A percentile compares a stretch with the other conserved stretches of the same genome.
phyloP scores from a whole-genome alignment of 2,888 invertebrate species.

The Hypsopygia costalis region DNA sequence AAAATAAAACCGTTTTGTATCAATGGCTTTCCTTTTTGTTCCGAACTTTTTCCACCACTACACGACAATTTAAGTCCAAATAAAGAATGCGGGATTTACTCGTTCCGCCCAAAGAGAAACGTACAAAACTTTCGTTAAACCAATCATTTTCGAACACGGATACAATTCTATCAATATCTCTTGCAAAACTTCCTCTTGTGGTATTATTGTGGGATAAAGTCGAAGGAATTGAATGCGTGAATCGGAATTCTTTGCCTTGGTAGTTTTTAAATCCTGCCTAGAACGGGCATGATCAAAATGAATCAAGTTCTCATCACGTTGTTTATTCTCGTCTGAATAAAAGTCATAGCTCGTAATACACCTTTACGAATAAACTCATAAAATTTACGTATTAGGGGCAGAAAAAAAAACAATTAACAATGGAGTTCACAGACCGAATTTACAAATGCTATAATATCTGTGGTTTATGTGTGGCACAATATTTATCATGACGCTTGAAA shows the following conservation, averaged over 20 bases:
- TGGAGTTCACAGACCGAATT: no score
- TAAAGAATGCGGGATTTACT: conserved; percentile 7
- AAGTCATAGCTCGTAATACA: no score
- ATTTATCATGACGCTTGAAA: no score
- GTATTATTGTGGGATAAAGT: conserved; percentile 14
- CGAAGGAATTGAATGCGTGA: conserved; percentile 10
- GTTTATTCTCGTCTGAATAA: no score
- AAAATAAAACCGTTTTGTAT: not conserved
- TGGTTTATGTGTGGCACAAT: no score
- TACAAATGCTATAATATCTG: no score
- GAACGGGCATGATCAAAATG: conserved; percentile 6
- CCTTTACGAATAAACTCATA: no score
- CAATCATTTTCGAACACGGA: conserved; percentile 19
- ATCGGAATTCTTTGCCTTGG: conserved; percentile 5
- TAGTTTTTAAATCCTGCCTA: conserved; percentile 15
- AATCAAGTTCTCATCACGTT: no score
- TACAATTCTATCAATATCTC: conserved; percentile 19
- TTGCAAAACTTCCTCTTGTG: conserved; percentile 9
- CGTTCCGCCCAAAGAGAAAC: conserved; percentile 4
- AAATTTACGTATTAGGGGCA: no score
- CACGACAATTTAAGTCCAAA: conserved; percentile 8
- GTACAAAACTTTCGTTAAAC: conserved; percentile 16
- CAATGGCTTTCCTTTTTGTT: conserved; percentile 2
- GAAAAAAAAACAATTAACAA: no score
- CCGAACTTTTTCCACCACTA: conserved; percentile 6